These are phyloP conservation scores for Bothrops jararaca DNA, from an alignment of 2,113 vertebrate genomes.

Conservation along the genomic window DNA sequence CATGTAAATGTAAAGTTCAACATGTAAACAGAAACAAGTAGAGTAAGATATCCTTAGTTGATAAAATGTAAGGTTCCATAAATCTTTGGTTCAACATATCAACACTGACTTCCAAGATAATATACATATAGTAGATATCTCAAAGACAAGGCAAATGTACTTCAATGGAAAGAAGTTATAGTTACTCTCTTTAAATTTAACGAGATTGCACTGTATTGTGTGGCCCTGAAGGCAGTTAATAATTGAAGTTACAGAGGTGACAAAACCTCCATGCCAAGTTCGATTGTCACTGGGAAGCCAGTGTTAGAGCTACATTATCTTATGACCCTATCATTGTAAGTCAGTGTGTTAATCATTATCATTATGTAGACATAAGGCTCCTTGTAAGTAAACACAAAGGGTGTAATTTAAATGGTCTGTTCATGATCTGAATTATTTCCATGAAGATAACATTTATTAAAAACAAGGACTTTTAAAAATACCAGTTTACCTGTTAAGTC, in stretches of 20 bases:
- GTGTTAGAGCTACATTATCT: slow-evolving; percentile 42
- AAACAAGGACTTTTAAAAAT: slow-evolving; percentile 47
- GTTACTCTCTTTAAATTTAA: not conserved
- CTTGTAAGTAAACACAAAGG: slow-evolving; percentile 57
- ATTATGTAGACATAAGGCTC: slow-evolving; percentile 42
- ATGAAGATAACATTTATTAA: slow-evolving; percentile 58
- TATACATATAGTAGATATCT: not conserved
- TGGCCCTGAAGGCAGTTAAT: not conserved
- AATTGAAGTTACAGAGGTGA: slow-evolving; percentile 33
- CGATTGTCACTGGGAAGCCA: slow-evolving; percentile 34
- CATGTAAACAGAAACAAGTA: not conserved
- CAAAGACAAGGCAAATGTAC: slow-evolving; percentile 6
- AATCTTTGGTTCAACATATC: not conserved
- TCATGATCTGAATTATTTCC: slow-evolving; percentile 52
- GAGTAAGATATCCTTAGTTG: not conserved
- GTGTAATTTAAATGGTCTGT: slow-evolving; percentile 53
- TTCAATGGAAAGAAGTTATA: not conserved
- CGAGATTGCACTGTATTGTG: slow-evolving; percentile 12
- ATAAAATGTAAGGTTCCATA: not conserved
- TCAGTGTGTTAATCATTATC: slow-evolving; percentile 66
- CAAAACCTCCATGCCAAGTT: slow-evolving; percentile 27
- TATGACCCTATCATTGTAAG: slow-evolving; percentile 60
- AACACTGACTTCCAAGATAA: not conserved
- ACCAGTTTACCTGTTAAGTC: slow-evolving; percentile 17
- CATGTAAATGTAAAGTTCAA: not conserved